Base-by-base conservation (phyloP, 2,888 invertebrate genomes). In the Nomada goodeniana region DNA sequence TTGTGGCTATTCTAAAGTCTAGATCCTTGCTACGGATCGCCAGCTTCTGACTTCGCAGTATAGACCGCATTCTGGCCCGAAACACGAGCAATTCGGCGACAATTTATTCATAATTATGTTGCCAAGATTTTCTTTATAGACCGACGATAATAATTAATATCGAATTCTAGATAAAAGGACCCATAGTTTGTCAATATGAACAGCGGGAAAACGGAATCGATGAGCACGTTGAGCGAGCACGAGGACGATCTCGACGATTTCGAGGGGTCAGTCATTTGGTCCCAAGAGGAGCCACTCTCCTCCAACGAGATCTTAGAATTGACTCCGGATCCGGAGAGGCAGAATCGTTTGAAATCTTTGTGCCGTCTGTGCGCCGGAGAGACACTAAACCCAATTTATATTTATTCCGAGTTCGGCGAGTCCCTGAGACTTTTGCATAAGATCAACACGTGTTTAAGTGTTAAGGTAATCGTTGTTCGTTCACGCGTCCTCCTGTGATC, bases 391-490 rank as follows among this genome's bases (percentile, higher is more conserved):
- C 91, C 91, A 0, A 65, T 92, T 55, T 90, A 90, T 57, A 89
- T 91, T 71, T 91, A 89, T 57, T 92, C 91, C 2, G 91, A 91
- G 57, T 86, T 87, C 5, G 91, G 92, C 11, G 90, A 91, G 73
- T 92, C 91, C 1, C 82, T 92, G 84, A 87, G 79, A 64, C 81
- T 91, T 10, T 89, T 88, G 0, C 80, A 92, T 18, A 91, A 91
- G 84, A 91, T 92, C 50, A 91, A 91, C 44, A 90, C 86, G 11
- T 91, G 89, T 29, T 69, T 91, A 63, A 92, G 91, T 15, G 50
- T 91, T 3, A 91, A 91, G 89, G 91, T 91, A 85, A 59, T 55
- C 36, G 11, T 36, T 23, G 36, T 36, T 29, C 36, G 7, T 36
- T 7, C 1, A 5, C 36, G 36, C 7, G 36, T 36, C 36, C 36